Conservation (phyloP, 2,888 invertebrate species). For the Girardia tigrina region DNA sequence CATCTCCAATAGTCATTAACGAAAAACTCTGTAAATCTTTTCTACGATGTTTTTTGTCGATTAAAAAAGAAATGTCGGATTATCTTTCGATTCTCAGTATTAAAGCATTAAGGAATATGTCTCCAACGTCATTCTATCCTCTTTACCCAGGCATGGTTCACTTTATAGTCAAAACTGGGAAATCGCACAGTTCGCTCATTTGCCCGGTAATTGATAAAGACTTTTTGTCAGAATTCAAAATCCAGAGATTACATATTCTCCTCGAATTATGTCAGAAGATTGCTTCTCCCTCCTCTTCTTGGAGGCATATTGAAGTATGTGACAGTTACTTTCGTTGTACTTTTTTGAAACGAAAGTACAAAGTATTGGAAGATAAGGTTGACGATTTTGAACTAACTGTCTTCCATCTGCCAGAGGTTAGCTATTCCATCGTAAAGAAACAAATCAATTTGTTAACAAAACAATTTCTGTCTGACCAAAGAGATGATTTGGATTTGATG, state of each 20-base stretch:
- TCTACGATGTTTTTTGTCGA: not conserved
- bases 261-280: not conserved
- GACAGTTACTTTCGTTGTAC: not conserved
- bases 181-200: not conserved
- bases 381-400: not conserved
- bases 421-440: not conserved
- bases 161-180: slow-evolving; percentile 23
- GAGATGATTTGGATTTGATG: not conserved
- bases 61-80: not conserved
- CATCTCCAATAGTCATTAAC: not conserved
- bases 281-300: not conserved
- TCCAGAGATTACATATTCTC: not conserved
- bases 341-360: not conserved
- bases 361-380: not conserved
- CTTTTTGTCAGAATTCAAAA: slow-evolving; percentile 7
- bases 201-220: not conserved
- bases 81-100: not conserved
- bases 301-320: slow-evolving; percentile 2
- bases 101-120: slow-evolving; percentile 14
- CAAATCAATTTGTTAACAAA: not conserved
- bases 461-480: not conserved
- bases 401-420: not conserved
- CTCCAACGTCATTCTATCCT: not conserved
- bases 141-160: slow-evolving; percentile 13
- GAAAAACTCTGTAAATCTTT: slow-evolving; percentile 12